Percentiles rank a stretch among this genome's conserved stretches.
Conservation (phyloP, 2,113 vertebrate genomes). For the Pycnonotus jocosus region DNA sequence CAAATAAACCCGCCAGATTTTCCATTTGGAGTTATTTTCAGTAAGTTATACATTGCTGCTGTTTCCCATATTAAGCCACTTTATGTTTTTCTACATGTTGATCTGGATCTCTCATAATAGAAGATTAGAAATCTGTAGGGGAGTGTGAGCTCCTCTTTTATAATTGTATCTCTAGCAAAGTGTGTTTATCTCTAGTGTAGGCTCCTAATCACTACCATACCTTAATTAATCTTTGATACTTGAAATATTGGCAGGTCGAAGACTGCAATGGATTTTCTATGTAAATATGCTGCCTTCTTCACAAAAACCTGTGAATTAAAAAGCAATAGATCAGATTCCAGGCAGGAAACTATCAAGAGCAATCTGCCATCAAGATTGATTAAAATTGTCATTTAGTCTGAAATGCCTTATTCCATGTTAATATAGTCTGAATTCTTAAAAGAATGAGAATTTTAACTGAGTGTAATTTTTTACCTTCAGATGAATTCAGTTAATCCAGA, state of each 20-base stretch:
- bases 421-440: neutral
- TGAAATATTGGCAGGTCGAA: neutral
- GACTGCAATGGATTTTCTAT: neutral
- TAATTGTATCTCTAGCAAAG: neutral
- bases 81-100: neutral
- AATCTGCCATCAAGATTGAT: neutral
- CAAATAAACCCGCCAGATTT: neutral
- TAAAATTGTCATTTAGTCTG: neutral
- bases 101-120: neutral
- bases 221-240: slow-evolving; percentile 16
- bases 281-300: neutral
- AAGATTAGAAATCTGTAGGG: neutral
- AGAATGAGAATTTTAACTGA: neutral
- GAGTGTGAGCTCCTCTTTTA: neutral
- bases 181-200: neutral
- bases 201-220: neutral
- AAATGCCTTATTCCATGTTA: neutral
- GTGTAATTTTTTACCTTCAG: neutral
- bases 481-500: neutral
- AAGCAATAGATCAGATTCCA: neutral
- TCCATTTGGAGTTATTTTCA: neutral
- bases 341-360: neutral
- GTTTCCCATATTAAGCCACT: neutral
- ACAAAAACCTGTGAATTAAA: neutral
- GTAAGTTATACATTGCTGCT: neutral